A percentile compares a stretch with the other conserved stretches of the same genome.
These are phyloP conservation scores for Drosophila micromelanica DNA, from an alignment of 1,140 invertebrate genomes.

Conservation along the genomic window DNA sequence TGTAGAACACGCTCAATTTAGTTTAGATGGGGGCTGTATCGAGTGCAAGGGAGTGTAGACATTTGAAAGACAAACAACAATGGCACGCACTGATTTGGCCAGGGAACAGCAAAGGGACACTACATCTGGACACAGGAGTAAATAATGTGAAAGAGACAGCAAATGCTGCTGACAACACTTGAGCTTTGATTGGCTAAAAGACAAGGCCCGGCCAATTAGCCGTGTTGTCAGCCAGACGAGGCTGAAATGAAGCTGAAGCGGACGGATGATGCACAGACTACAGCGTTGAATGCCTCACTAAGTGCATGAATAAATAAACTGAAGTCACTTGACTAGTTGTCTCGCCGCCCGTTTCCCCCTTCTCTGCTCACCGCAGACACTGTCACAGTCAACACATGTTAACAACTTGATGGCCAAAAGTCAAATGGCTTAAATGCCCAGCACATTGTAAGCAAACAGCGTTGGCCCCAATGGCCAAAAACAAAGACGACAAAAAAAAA, in stretches of 20 bases:
- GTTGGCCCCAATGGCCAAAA: slow-evolving; percentile 9
- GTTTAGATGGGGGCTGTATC: background rate
- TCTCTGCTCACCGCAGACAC: background rate
- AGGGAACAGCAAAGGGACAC: slow-evolving; percentile 19
- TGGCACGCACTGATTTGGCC: slow-evolving; percentile 75
- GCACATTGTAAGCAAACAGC: slow-evolving; percentile 74
- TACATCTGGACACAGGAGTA: slow-evolving; percentile 8
- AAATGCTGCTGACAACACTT: slow-evolving; percentile 66
- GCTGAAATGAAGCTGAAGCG: slow-evolving; percentile 43
- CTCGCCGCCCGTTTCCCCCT: slow-evolving; percentile 9
- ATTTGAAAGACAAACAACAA: slow-evolving; percentile 72
- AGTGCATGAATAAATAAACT: slow-evolving; percentile 81
- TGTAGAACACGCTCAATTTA: slow-evolving; percentile 71
- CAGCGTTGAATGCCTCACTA: slow-evolving; percentile 78
- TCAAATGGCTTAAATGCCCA: slow-evolving; percentile 77
- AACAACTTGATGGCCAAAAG: slow-evolving; percentile 81
- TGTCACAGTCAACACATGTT: slow-evolving; percentile 71
- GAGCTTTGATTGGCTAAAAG: slow-evolving; percentile 70
- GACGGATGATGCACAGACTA: slow-evolving; percentile 29
- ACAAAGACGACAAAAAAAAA: slow-evolving; percentile 4
- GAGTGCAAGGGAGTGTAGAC: slow-evolving; percentile 6
- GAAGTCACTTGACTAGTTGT: slow-evolving; percentile 63
- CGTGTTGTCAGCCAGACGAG: slow-evolving; percentile 37
- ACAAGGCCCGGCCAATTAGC: slow-evolving; percentile 66
- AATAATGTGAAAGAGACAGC: slow-evolving; percentile 42